Evolutionary conservation across 92 coral and sea anemone species (phyloP), one percentile per base, ranked within the genome.

Genomic region (Porites rus): DNA sequence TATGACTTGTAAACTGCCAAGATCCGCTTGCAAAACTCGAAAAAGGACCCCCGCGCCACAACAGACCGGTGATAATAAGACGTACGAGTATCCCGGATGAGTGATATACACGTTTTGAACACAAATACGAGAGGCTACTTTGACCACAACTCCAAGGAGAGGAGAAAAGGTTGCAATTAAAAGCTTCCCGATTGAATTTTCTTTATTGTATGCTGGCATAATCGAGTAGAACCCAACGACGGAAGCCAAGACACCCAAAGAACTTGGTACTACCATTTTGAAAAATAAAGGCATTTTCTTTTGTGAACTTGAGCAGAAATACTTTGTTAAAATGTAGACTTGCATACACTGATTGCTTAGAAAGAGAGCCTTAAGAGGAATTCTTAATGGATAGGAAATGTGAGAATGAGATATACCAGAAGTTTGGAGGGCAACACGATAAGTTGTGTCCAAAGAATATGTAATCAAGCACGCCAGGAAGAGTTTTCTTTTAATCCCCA

Each of bases 11-110:
- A 65, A 14, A 51, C 64, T 69, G 65, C 18, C 74, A 46, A 80
- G 74, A 19, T 69, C 75, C 21, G 84, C 84, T 80, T 80, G 75
- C 16, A 65, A 69, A 11, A 80, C 75, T 51, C 84, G 75, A 25
- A 53, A 65, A 2, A 66, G 12, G 4, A 79, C 18, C 6, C 74
- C 84, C 24, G 61, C 65, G 0, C 38, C 74, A 25, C 50, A 79
- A 12, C 65, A 79, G 19, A 79, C 17, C 31, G 84, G 84, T 14
- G 56, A 20, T 46, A 79, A 54, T 10, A 64, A 79, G 43, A 38
- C 74, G 14, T 46, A 79, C 19, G 84, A 79, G 46, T 46, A 65
- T 79, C 74, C 64, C 28, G 84, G 84, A 79, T 64, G 74, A 12
- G 72, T 64, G 16, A 79, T 51, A 68, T 51, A 79, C 20, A 65